Evolutionary conservation across 2,113 vertebrate genomes (phyloP).

Genomic region (cattle (Bos taurus)): ARS-UCD2.0 NC_037338.1:31447501-31448000

Average conservation of each 20-base stretch:
- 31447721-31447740: not conserved
- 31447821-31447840: not conserved
- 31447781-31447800: not conserved
- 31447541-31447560: not conserved
- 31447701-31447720: not conserved
- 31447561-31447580: not conserved
- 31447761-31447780: not conserved
- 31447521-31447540: not conserved
- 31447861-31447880: not conserved
- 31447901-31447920: not conserved
- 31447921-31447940: not conserved
- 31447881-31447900: not conserved
- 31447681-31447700: not conserved
- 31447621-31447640: not conserved
- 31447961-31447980: not conserved
- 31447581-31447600: not conserved
- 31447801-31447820: not conserved
- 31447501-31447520: not conserved
- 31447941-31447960: not conserved
- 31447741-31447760: not conserved
- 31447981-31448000: not conserved
- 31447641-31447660: conserved; percentile 10
- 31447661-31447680: not conserved
- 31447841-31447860: not conserved
- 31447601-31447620: not conserved